Evolutionary conservation across 2,888 invertebrate genomes (phyloP).

Genomic region (Temnothorax ravouxi): DNA sequence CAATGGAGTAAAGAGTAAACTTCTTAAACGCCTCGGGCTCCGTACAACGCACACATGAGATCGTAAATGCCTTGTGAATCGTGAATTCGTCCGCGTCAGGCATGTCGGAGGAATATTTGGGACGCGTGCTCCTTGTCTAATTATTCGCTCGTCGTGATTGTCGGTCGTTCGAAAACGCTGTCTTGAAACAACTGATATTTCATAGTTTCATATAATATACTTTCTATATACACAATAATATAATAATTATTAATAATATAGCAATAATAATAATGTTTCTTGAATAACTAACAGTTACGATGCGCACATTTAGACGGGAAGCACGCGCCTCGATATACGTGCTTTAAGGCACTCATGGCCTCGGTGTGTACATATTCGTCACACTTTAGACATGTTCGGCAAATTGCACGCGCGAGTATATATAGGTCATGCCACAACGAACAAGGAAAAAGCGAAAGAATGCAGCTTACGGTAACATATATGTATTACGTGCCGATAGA

Average conservation of each 20-base stretch:
- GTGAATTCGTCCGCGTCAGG: not conserved
- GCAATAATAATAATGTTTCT: not conserved
- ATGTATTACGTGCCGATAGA: not conserved
- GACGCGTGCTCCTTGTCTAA: slow-evolving; percentile 15
- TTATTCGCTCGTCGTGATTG: not conserved
- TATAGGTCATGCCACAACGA: slow-evolving; percentile 16
- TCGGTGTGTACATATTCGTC: slow-evolving; percentile 11
- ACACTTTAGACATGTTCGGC: slow-evolving; percentile 21
- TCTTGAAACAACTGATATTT: not conserved
- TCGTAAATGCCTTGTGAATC: not conserved
- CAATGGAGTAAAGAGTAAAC: not conserved
- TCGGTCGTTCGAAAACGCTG: not conserved
- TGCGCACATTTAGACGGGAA: not conserved
- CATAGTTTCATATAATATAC: not conserved
- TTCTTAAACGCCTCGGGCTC: not conserved
- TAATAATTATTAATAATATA: not conserved
- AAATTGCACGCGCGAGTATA: slow-evolving; percentile 1
- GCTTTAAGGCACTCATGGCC: not conserved
- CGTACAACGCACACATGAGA: not conserved
- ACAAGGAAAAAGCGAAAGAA: slow-evolving; percentile 26
- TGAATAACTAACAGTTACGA: too few relatives aligned
- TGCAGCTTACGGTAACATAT: slow-evolving; percentile 17
- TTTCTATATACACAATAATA: not conserved
- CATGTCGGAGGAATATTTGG: not conserved
- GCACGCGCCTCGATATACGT: not conserved